A percentile compares a stretch with the other conserved stretches of the same genome.
Conservation (phyloP, 2,113 vertebrate species). For the Sylvia atricapilla region DNA sequence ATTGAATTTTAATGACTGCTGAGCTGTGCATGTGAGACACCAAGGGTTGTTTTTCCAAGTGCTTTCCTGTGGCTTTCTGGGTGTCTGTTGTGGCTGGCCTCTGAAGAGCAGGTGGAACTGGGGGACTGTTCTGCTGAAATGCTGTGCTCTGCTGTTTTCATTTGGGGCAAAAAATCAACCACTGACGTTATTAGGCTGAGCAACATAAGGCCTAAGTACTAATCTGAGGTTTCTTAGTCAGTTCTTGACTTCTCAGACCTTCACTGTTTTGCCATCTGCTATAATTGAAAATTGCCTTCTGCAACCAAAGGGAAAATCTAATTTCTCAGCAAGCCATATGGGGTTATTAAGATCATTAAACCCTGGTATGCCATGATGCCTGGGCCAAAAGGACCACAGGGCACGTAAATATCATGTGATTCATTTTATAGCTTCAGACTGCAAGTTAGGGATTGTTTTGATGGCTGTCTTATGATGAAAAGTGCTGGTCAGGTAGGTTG, state of each 20-base stretch:
- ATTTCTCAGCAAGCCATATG: slow-evolving; percentile 66
- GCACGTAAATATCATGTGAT: slow-evolving; percentile 42
- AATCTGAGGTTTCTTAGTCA: slow-evolving; percentile 50
- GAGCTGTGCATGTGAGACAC: neutral
- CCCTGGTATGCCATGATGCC: slow-evolving; percentile 44
- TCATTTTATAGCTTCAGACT: slow-evolving; percentile 40
- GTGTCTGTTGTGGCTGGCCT: neutral
- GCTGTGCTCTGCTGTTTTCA: neutral
- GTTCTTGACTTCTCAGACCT: slow-evolving; percentile 63
- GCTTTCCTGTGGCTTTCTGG: neutral
- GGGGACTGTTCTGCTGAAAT: neutral
- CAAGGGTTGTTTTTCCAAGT: neutral
- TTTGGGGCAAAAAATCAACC: slow-evolving; percentile 11
- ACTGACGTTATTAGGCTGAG: slow-evolving; percentile 4
- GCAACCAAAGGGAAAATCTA: slow-evolving; percentile 64
- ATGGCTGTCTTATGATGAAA: slow-evolving; percentile 33
- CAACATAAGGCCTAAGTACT: slow-evolving; percentile 33
- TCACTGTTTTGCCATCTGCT: slow-evolving; percentile 67
- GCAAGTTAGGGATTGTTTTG: slow-evolving; percentile 30
- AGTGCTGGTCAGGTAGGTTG: slow-evolving; percentile 39
- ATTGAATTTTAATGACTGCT: neutral
- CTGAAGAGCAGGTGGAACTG: neutral
- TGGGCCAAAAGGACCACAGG: slow-evolving; percentile 43
- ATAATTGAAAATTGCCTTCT: slow-evolving; percentile 65
- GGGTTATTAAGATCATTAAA: slow-evolving; percentile 67